Percentiles rank a stretch among this genome's conserved stretches.
These are phyloP conservation scores for Lucilia sericata DNA, from an alignment of 1,140 invertebrate genomes.

Conservation along the genomic window DNA sequence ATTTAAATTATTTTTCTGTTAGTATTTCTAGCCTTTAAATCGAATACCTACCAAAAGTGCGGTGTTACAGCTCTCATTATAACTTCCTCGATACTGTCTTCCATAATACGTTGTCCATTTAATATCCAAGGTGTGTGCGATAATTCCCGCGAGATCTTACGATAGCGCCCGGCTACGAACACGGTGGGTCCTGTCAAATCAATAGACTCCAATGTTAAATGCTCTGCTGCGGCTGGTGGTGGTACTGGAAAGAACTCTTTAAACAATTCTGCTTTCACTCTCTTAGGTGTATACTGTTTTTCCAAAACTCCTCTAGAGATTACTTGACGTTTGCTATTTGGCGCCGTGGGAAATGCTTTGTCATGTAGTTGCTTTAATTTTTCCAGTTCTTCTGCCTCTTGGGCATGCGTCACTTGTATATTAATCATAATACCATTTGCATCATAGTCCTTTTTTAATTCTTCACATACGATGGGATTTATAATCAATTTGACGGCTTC, in stretches of 20 bases:
- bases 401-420: conserved; percentile 55
- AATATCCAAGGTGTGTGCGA: conserved; percentile 96
- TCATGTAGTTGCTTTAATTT: conserved; percentile 54
- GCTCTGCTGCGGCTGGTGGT: conserved; percentile 64
- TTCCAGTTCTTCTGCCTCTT: conserved; percentile 54
- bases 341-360: conserved; percentile 53
- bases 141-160: conserved; percentile 86
- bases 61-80: conserved; percentile 76
- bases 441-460: conserved; percentile 58
- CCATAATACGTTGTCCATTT: conserved; percentile 82
- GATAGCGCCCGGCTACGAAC: conserved; percentile 81
- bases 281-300: conserved; percentile 66
- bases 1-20: conserved; percentile 24
- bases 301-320: conserved; percentile 72
- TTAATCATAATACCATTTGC: conserved; percentile 62
- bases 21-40: background rate
- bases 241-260: conserved; percentile 68
- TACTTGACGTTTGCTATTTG: conserved; percentile 55
- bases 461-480: conserved; percentile 58
- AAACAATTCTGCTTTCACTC: conserved; percentile 69
- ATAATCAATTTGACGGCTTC: conserved; percentile 62
- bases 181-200: conserved; percentile 71
- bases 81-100: conserved; percentile 91
- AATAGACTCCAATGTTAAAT: conserved; percentile 67
- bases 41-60: conserved; percentile 66